phyloP scores from a whole-genome alignment of 1,140 invertebrate genomes.

The Polypedilum pembai region DNA sequence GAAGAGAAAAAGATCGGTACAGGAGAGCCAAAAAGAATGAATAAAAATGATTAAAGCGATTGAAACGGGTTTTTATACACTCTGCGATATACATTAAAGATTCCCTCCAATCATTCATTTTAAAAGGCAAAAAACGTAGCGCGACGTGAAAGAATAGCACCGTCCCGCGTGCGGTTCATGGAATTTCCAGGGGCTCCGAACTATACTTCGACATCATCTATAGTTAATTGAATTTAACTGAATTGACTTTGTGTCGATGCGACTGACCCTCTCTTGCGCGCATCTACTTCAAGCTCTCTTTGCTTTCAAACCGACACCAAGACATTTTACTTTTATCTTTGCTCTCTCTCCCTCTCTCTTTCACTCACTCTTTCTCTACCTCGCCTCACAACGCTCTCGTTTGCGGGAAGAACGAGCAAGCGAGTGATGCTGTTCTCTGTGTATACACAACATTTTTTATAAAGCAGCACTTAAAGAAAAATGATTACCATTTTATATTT shows the following conservation, averaged over 20 bases:
- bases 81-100: constrained; percentile 26
- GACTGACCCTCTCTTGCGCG: neutral
- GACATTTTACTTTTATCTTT: constrained; percentile 2
- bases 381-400: constrained; percentile 9
- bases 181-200: constrained; percentile 6
- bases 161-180: constrained; percentile 17
- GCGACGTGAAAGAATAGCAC: constrained; percentile 15
- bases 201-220: no score
- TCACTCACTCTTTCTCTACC: neutral
- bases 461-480: constrained; percentile 26
- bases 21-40: neutral
- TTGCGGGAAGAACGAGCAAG: neutral
- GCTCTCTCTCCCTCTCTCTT: neutral
- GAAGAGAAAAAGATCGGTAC: constrained; percentile 3
- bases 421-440: constrained; percentile 2
- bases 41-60: constrained; percentile 18
- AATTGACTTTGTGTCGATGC: neutral
- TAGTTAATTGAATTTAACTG: neutral
- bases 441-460: neutral
- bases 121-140: constrained; percentile 26
- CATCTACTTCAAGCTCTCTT: neutral
- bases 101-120: constrained; percentile 27
- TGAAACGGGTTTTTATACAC: constrained; percentile 24
- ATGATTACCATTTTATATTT: constrained; percentile 27
- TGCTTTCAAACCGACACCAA: constrained; percentile 11